Evolutionary conservation across 2,113 vertebrate species (phyloP).

Genomic region (Tinamus guttatus): DNA sequence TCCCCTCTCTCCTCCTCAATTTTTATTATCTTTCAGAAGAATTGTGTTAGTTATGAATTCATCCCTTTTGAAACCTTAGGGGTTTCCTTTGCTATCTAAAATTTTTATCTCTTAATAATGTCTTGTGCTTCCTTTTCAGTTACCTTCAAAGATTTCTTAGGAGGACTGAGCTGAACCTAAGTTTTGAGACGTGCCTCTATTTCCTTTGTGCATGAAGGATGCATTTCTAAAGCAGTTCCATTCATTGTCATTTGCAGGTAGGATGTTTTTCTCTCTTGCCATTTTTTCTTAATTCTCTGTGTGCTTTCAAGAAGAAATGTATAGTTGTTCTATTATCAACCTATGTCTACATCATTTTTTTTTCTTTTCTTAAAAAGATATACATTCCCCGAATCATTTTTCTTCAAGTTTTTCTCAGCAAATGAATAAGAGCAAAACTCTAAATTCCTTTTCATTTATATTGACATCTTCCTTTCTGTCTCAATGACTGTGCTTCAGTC

Average conservation of each 20-base stretch:
- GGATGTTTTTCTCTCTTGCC: not conserved
- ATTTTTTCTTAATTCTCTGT: not conserved
- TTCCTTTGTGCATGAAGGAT: conserved; percentile 16
- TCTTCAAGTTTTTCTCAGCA: not conserved
- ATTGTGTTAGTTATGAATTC: not conserved
- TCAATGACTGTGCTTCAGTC: not conserved
- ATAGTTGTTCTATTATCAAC: not conserved
- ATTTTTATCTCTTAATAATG: conserved; percentile 30
- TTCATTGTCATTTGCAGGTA: not conserved
- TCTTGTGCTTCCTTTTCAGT: conserved; percentile 17
- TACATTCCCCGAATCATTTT: conserved; percentile 1
- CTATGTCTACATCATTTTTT: not conserved
- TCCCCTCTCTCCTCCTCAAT: not conserved
- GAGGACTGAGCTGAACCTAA: not conserved
- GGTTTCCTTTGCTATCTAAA: not conserved
- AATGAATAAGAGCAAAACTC: not conserved
- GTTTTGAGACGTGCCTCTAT: not conserved
- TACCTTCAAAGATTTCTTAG: conserved; percentile 6
- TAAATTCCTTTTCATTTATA: conserved; percentile 27
- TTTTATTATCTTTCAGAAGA: not conserved
- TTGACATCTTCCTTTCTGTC: conserved; percentile 4
- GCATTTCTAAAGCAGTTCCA: not conserved
- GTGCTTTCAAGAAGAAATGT: not conserved
- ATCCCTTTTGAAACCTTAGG: conserved; percentile 15
- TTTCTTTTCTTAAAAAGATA: not conserved